Conservation (phyloP, 1,140 invertebrate species). For the Drosophila sechellia region DNA sequence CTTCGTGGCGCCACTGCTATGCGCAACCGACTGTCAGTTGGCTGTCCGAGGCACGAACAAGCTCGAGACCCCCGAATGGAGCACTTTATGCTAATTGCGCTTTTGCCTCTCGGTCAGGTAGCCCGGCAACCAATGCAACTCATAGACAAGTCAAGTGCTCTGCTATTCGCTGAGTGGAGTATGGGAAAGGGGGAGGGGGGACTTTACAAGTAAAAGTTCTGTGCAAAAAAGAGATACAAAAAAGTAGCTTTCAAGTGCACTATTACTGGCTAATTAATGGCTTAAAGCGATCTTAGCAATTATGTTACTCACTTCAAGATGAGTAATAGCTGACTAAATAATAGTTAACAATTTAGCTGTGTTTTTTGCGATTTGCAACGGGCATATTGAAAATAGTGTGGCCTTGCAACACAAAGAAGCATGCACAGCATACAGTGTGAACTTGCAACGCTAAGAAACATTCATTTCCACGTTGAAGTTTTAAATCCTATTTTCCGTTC, state of each 20-base stretch:
- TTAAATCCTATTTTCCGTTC: neutral
- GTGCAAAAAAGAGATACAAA: neutral
- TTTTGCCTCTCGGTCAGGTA: slow-evolving; percentile 73
- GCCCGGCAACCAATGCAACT: slow-evolving; percentile 33
- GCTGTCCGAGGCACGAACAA: slow-evolving; percentile 28
- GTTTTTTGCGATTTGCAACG: too few species aligned
- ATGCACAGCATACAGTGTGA: neutral
- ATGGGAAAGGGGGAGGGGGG: too few species aligned
- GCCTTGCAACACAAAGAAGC: neutral
- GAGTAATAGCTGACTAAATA: too few species aligned
- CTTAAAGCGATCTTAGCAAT: neutral
- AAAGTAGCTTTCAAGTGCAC: too few species aligned
- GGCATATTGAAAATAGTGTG: neutral
- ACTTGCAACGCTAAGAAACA: neutral
- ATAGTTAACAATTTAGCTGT: too few species aligned
- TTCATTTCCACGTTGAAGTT: too few species aligned
- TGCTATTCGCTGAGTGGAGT: slow-evolving; percentile 4
- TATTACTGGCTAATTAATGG: neutral
- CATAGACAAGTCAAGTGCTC: slow-evolving; percentile 60
- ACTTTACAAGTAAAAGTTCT: neutral
- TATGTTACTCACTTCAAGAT: neutral
- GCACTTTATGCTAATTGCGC: slow-evolving; percentile 80
- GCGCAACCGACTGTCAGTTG: slow-evolving; percentile 30
- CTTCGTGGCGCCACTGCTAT: slow-evolving; percentile 5
- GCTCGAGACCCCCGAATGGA: slow-evolving; percentile 20